Percentiles rank a stretch among this genome's conserved stretches.
Evolutionary conservation across 2,113 vertebrate species (phyloP).

Genomic region (Papio anubis): DNA sequence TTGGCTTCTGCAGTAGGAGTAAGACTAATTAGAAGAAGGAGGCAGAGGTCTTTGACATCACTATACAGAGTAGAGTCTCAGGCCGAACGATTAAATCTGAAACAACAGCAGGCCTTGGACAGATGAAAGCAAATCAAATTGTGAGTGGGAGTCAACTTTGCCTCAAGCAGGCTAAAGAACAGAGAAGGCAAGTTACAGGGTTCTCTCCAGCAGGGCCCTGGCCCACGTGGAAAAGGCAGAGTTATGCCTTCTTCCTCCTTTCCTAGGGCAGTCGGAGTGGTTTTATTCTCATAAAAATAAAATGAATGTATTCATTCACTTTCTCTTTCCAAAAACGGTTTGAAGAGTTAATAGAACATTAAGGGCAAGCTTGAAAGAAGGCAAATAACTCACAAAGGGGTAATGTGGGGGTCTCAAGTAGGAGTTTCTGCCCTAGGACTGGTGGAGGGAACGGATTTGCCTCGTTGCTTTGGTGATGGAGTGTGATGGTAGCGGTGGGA

Average conservation of each 20-base stretch:
- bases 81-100: neutral
- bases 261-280: neutral
- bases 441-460: neutral
- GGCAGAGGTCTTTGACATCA: neutral
- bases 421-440: neutral
- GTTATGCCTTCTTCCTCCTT: neutral
- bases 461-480: neutral
- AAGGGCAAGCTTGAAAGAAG: neutral
- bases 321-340: neutral
- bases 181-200: neutral
- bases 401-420: neutral
- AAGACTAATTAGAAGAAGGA: neutral
- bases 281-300: conserved; percentile 41
- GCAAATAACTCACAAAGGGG: neutral
- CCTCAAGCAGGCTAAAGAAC: neutral
- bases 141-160: neutral
- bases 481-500: fast-evolving
- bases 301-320: neutral
- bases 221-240: neutral
- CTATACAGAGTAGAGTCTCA: neutral
- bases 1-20: neutral
- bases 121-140: neutral
- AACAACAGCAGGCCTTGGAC: neutral
- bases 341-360: neutral
- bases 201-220: neutral